phyloP scores from a whole-genome alignment of 1,140 invertebrate genomes.

The Druon quercuslanigerum region DNA sequence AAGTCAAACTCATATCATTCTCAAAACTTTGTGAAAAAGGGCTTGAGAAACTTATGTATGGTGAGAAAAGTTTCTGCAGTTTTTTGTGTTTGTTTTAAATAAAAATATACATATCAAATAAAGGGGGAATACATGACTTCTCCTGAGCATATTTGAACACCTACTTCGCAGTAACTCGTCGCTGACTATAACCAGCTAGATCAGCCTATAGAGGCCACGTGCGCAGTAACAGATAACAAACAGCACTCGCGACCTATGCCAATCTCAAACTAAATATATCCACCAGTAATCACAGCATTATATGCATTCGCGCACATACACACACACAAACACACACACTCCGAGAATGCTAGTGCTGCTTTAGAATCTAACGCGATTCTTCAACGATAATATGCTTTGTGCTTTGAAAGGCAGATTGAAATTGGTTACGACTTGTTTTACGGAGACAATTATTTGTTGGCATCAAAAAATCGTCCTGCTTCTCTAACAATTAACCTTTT shows the following conservation, averaged over 20 bases:
- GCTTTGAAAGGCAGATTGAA: background rate
- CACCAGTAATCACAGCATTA: constrained; percentile 62
- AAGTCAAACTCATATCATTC: background rate
- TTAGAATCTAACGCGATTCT: background rate
- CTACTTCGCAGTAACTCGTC: constrained; percentile 50
- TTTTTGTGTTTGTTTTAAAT: too few species aligned
- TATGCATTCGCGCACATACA: constrained; percentile 32
- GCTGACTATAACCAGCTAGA: constrained; percentile 66
- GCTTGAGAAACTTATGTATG: background rate
- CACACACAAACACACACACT: background rate
- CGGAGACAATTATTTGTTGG: too few species aligned
- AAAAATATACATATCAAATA: too few species aligned
- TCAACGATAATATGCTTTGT: background rate
- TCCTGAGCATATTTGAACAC: background rate
- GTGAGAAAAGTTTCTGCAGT: background rate
- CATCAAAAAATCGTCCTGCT: too few species aligned
- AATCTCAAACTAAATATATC: constrained; percentile 72
- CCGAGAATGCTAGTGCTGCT: background rate
- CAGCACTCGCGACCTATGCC: constrained; percentile 67
- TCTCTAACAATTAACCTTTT: too few species aligned
- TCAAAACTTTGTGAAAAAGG: background rate
- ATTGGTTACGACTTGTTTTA: background rate
- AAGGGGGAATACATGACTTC: too few species aligned
- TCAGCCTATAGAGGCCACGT: constrained; percentile 64
- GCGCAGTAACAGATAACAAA: constrained; percentile 69